Base-by-base conservation (phyloP, 2,888 invertebrate species). In the Craniophora ligustri region DNA sequence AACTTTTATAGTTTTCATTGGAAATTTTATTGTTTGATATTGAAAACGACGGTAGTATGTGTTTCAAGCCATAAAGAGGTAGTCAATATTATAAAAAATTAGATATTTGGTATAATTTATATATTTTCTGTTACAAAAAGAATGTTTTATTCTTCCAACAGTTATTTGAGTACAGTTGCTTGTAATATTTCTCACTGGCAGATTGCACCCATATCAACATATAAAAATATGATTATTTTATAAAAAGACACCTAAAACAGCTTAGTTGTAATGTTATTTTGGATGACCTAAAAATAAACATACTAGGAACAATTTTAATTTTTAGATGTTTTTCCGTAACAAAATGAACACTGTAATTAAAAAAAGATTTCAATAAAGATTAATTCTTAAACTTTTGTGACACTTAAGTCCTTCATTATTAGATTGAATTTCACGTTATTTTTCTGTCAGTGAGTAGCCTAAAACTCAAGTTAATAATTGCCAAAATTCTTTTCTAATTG, bases 31-130 rank as follows among this genome's bases (percentile, higher is more conserved):
- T 42, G 5, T 51, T 40, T 32, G 7, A 26, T 13, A 16, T 36
- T 0, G 47, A 32, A n/a, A n/a, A n/a, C n/a, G n/a, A n/a, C n/a
- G 7, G 31, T 67, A 50, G 60, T 59, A 7, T 46, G 26, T 30
- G 19, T 26, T 32, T 54, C 53, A 47, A 58, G 69, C 65, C 65
- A 67, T 64, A 69, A 58, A 2, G 36, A 39, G 16, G 49, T 64
- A 65, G 66, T 69, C 53, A 64, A 23, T 63, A 65, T 40, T 59
- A 28, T 53, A 38, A 36, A 47, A 51, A 45, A 63, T 45, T 47
- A 66, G 31, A 13, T 31, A 34, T 46, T 40, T 40, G 28, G 18
- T 47, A 32, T 18, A 49, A 39, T 44, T 31, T 40, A 16, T 55
- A 26, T 39, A n/a, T n/a, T n/a, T n/a, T n/a, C n/a, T n/a, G n/a